These are phyloP conservation scores for Scrobipalpa atriplicella DNA, from an alignment of 2,888 invertebrate genomes.

Conservation along the genomic window DNA sequence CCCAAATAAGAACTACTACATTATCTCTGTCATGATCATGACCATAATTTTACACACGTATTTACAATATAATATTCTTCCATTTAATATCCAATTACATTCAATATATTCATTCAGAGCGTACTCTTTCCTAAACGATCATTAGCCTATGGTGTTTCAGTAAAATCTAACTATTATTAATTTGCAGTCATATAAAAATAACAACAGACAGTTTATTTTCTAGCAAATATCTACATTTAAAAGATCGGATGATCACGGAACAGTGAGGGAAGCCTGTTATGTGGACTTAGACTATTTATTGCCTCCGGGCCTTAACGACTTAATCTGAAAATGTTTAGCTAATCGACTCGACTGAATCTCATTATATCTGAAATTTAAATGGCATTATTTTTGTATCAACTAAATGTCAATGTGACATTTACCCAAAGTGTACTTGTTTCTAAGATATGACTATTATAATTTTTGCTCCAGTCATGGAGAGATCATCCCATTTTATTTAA, in stretches of 20 bases:
- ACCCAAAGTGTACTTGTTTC: too few species aligned
- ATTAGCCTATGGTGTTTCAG: constrained; percentile 73
- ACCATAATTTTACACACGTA: constrained; percentile 36
- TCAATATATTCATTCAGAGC: constrained; percentile 44
- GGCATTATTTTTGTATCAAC: too few species aligned
- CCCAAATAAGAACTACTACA: constrained; percentile 29
- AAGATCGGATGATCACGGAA: constrained; percentile 66
- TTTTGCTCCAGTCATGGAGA: too few species aligned
- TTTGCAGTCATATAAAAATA: constrained; percentile 82
- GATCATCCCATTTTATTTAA: too few species aligned
- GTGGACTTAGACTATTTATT: constrained; percentile 61
- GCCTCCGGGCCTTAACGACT: too few species aligned
- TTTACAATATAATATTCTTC: constrained; percentile 36
- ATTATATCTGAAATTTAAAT: too few species aligned
- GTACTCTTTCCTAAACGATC: constrained; percentile 47
- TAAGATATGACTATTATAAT: too few species aligned
- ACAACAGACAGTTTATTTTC: constrained; percentile 74
- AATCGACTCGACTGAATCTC: too few species aligned
- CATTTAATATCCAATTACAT: constrained; percentile 31
- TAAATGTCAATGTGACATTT: too few species aligned
- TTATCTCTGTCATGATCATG: constrained; percentile 35
- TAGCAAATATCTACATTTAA: constrained; percentile 78
- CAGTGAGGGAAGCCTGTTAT: constrained; percentile 64
- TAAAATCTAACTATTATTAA: constrained; percentile 76
- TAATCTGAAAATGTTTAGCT: too few species aligned